Conservation (phyloP, 2,113 vertebrate species). For the Noturus placidus region DNA sequence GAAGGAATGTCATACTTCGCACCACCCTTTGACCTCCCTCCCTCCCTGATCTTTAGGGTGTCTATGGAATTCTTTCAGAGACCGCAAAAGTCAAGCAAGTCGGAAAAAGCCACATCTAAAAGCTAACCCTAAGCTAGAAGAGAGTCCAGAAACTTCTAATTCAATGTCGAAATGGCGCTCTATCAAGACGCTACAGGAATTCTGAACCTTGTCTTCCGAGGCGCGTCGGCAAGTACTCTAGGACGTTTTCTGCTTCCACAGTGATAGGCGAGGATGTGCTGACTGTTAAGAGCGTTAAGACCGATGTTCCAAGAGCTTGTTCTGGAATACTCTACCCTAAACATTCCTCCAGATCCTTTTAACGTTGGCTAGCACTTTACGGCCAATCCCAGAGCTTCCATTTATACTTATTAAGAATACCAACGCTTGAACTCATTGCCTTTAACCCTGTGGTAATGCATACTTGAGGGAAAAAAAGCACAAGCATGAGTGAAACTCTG, state of each 20-base stretch:
- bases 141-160: not conserved
- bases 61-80: not conserved
- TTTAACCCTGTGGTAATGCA: slow-evolving; percentile 7
- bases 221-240: not conserved
- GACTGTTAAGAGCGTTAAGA: not conserved
- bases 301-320: not conserved
- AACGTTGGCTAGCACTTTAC: not conserved
- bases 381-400: not conserved
- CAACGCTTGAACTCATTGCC: not conserved
- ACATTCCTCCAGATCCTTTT: not conserved
- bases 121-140: not conserved
- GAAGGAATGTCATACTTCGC: not conserved
- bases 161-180: not conserved
- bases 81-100: not conserved
- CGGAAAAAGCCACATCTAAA: not conserved
- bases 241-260: not conserved
- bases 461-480: slow-evolving; percentile 42
- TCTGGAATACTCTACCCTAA: not conserved
- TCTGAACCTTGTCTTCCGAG: not conserved
- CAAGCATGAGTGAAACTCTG: slow-evolving; percentile 78
- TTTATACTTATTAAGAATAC: not conserved
- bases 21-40: slow-evolving; percentile 44
- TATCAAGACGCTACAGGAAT: not conserved
- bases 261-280: not conserved
- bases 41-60: slow-evolving; percentile 45